These are phyloP conservation scores for Hyposmocoma kahamanoa DNA, from an alignment of 1,140 invertebrate genomes.

Conservation along the genomic window DNA sequence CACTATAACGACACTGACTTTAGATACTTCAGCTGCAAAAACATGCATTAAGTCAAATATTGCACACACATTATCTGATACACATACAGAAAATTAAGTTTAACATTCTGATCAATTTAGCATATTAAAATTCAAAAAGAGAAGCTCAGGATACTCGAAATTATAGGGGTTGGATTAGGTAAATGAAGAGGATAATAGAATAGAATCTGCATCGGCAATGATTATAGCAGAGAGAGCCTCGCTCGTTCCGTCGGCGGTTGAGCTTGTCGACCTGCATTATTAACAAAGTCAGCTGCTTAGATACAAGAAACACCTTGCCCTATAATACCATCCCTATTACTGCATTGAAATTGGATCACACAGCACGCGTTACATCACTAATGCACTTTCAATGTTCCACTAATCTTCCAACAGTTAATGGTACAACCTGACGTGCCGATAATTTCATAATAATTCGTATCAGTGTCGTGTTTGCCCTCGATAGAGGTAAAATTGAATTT, in stretches of 20 bases:
- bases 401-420: conserved; percentile 38
- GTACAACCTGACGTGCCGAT: conserved; percentile 40
- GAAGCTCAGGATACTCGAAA: too few species aligned
- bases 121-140: too few species aligned
- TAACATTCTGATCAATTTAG: too few species aligned
- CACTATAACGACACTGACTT: too few species aligned
- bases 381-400: conserved; percentile 11
- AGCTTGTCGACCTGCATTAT: conserved; percentile 1
- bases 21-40: too few species aligned
- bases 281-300: neutral
- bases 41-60: too few species aligned
- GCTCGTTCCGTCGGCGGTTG: neutral
- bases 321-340: neutral
- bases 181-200: conserved; percentile 1
- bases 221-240: neutral
- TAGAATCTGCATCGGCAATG: conserved; percentile 1
- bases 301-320: neutral
- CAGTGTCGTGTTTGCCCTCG: conserved; percentile 41
- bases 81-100: too few species aligned
- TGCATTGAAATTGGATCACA: neutral
- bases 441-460: conserved; percentile 58
- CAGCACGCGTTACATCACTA: neutral
- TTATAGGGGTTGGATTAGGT: neutral
- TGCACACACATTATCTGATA: too few species aligned
- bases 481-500: conserved; percentile 62